A percentile compares a stretch with the other conserved stretches of the same genome.
These are phyloP conservation scores for Bolinopsis microptera DNA, from an alignment of 37 sponge, comb jelly and placozoan species.

Conservation along the genomic window DNA sequence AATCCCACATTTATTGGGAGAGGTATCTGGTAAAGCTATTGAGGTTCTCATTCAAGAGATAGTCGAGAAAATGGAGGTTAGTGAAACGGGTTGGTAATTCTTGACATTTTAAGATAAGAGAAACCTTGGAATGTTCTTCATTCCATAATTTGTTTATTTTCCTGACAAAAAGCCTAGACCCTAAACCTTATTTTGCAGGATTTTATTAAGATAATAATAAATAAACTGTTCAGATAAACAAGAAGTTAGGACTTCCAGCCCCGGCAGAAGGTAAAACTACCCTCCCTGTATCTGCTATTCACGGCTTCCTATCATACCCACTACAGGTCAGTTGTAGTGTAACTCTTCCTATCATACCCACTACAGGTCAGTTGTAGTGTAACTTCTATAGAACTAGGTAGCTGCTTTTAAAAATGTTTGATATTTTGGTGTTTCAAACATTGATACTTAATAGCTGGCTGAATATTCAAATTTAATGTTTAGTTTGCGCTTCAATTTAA, in stretches of 20 bases:
- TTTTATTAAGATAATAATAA: not conserved
- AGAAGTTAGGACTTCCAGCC: constrained; percentile 20
- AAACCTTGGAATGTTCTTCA: no score
- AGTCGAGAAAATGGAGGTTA: constrained; percentile 8
- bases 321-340: not conserved
- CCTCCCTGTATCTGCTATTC: constrained; percentile 5
- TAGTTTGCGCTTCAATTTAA: no score
- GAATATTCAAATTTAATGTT: no score
- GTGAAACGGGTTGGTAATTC: no score
- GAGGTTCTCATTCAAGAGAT: not conserved
- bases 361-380: not conserved
- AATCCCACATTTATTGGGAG: constrained; percentile 19
- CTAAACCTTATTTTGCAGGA: no score
- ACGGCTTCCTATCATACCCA: constrained; percentile 57
- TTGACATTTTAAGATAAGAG: no score
- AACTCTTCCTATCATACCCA: constrained; percentile 45
- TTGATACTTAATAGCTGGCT: no score
- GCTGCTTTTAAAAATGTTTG: no score
- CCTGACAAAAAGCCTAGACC: no score
- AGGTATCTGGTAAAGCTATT: constrained; percentile 62
- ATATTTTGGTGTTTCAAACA: no score
- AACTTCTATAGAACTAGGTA: no score
- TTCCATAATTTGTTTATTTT: no score
- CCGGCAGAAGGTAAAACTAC: not conserved
- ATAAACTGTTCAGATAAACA: constrained; percentile 20